Evolutionary conservation across 64 coral and sea anemone species (phyloP), one percentile per base, ranked within the genome.

Genomic region (Pachyseris speciosa): DNA sequence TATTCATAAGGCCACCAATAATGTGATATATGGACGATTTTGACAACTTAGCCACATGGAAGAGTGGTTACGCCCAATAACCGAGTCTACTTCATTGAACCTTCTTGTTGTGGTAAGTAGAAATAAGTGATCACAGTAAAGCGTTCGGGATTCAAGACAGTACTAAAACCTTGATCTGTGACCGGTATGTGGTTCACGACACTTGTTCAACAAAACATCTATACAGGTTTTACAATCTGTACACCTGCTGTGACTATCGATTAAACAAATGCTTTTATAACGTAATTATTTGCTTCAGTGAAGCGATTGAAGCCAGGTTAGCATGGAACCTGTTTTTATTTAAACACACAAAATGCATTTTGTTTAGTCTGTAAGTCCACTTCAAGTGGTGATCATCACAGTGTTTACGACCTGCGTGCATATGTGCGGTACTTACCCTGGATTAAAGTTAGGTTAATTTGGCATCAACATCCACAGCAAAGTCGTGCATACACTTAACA

Each of bases 131-230:
- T n/a, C 27, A 22, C 30, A 36, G 4, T 19, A 11, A 57, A 51
- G 49, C 48, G 52, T 61, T 61, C 26, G 4, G 37, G 63, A 10
- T 37, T n/a, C 4, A 26, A 7, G 20, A 39, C 19, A 28, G 36
- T 71, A 20, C 36, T 22, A 33, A 12, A 9, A 11, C 20, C 10
- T 27, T 65, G 20, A 7, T 33, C 16, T 22, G 10, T 25, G 51
- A 38, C 52, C 24, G 77, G 77, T 76, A 2, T 24, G 34, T 27
- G 0, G 31, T 81, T 81, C 20, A 60, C 20, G 77, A 1, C 34
- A 81, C 77, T 81, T 81, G 77, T 24, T 81, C 15, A 25, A 61
- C 32, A 32, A 81, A 57, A 61, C 48, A 81, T 25, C 55, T 53
- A 25, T 61, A 9, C 9, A 13, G 25, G 33, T 38, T 53, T 80